Base-by-base conservation (phyloP, 2,888 invertebrate species). In the Nineta flava region DNA sequence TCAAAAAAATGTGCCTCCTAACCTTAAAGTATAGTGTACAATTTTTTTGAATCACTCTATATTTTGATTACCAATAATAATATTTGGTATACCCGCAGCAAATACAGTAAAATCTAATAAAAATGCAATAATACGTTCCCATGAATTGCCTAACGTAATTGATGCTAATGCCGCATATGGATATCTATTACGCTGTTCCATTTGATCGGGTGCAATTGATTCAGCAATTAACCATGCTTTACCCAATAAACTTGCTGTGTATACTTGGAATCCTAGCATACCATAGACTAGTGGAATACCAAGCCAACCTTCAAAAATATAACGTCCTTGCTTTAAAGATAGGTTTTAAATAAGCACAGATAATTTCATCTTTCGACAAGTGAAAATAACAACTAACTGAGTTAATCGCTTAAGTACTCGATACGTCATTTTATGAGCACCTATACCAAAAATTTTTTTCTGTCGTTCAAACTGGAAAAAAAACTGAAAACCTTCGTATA, bases 141-240 rank as follows among this genome's bases (percentile, higher is more conserved):
- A 71, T 48, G 65, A 67, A 15, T 66, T 66, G 0, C 92, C 92
- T 57, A 79, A 83, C 0, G 87, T 82, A 43, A 87, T 65, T 61
- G 88, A 83, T 0, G 85, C 87, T 16, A 92, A 76, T 0, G 90
- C 87, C 1, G 88, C 83, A 61, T 91, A 87, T 0, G 92, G 91
- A 61, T 82, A 83, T 54, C 90, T 82, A 59, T 53, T 67, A 63
- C 55, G 62, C 50, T 58, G 59, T 31, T 57, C 54, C 17, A 71
- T 69, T 53, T 83, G 81, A n/a, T 70, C 65, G 0, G 84, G 82
- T 55, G 80, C 73, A 51, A 87, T 68, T 52, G 78, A 68, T 62
- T 82, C 81, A 0, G 88, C 83, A 46, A 91, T 76, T 1, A 79
- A 69, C 92, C 92, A 92, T 62, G 87, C 81, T 57, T 79, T 75